These are phyloP conservation scores for Mesochorus sp. DNA, from an alignment of 2,888 invertebrate species.

Conservation along the genomic window DNA sequence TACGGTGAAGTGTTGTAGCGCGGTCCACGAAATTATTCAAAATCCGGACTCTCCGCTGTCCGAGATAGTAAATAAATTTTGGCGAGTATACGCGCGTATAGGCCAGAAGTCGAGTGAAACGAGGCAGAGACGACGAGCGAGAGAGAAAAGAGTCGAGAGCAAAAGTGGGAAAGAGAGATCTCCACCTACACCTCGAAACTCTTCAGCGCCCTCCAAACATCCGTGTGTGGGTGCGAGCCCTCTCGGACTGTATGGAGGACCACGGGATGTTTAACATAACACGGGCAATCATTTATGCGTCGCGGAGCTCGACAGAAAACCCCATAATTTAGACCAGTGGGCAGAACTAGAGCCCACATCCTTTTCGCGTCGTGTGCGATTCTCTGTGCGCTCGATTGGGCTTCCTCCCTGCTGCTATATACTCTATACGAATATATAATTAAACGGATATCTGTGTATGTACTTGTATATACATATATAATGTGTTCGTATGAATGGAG, in stretches of 20 bases:
- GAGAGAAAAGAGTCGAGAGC: slow-evolving; percentile 36
- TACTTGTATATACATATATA: no score
- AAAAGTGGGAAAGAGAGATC: slow-evolving; percentile 39
- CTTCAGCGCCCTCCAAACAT: slow-evolving; percentile 36
- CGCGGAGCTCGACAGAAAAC: slow-evolving; percentile 77
- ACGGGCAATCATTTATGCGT: slow-evolving; percentile 81
- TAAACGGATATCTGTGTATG: neutral
- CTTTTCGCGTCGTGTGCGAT: slow-evolving; percentile 50
- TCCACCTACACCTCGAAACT: slow-evolving; percentile 61
- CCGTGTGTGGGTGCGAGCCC: slow-evolving; percentile 55
- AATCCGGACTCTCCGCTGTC: slow-evolving; percentile 78
- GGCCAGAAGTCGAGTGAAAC: slow-evolving; percentile 66
- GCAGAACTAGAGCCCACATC: slow-evolving; percentile 75
- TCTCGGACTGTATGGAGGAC: slow-evolving; percentile 48
- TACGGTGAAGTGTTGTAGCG: slow-evolving; percentile 10
- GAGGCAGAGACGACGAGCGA: slow-evolving; percentile 65
- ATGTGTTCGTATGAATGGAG: slow-evolving; percentile 12
- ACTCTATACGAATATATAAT: neutral
- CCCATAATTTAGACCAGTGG: slow-evolving; percentile 80
- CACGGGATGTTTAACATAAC: slow-evolving; percentile 81
- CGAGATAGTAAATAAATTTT: slow-evolving; percentile 79
- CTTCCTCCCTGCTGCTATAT: slow-evolving; percentile 15
- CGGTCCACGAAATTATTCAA: slow-evolving; percentile 78
- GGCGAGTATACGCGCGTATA: slow-evolving; percentile 61
- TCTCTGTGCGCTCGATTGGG: slow-evolving; percentile 54